phyloP scores from a whole-genome alignment of 35 echinoderm and acorn worm species.

The Anneissia japonica region DNA sequence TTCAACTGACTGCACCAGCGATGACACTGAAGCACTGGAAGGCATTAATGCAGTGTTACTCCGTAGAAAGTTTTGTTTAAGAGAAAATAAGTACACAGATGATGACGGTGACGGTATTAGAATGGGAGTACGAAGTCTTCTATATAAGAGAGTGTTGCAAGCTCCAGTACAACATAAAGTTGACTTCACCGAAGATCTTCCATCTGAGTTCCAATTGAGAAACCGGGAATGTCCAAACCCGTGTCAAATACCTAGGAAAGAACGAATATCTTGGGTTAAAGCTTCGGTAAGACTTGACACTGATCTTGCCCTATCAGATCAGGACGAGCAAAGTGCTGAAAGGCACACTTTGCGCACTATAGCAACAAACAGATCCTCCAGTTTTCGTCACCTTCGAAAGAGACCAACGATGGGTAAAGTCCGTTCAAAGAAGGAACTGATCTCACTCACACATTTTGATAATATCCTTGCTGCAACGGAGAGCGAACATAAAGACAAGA shows the following conservation, averaged over 20 bases:
- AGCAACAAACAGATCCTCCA: neutral
- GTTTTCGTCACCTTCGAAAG: neutral
- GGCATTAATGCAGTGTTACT: neutral
- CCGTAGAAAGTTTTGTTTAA: no score
- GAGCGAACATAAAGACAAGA: neutral
- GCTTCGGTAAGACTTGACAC: neutral
- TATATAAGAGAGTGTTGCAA: no score
- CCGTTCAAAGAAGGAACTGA: neutral
- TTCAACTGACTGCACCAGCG: no score
- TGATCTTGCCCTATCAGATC: neutral
- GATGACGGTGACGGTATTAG: no score
- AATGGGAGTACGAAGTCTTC: no score
- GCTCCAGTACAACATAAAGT: no score
- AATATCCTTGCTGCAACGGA: neutral
- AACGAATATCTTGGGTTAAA: neutral
- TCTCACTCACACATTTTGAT: neutral
- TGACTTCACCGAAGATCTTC: no score
- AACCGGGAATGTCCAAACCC: no score
- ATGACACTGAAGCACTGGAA: neutral
- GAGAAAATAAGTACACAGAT: no score
- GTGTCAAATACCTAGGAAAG: no score
- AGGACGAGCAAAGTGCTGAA: neutral
- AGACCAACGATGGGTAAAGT: neutral
- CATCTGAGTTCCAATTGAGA: no score
- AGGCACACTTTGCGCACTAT: neutral